A percentile compares a stretch with the other conserved stretches of the same genome.
Conservation (phyloP, 2,797 vertebrate species). For the Acipenser transmontanus region DNA sequence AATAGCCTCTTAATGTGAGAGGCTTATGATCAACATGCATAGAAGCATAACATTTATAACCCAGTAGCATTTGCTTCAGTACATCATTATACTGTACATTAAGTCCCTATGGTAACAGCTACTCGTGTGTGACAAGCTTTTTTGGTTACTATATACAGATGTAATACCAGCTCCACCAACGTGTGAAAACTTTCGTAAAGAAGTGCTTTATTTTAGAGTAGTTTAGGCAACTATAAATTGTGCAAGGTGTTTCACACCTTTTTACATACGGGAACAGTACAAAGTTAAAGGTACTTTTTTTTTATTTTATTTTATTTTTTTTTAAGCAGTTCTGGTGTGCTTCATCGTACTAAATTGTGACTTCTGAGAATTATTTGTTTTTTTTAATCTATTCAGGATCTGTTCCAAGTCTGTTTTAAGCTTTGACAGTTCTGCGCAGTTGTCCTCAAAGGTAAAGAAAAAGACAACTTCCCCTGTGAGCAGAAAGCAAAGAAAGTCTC, state of each 20-base stretch:
- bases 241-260: neutral
- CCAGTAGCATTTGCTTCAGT: slow-evolving; percentile 13
- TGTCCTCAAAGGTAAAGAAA: slow-evolving; percentile 45
- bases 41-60: slow-evolving; percentile 30
- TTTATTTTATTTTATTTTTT: neutral
- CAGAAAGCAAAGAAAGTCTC: slow-evolving; percentile 20
- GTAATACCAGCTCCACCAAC: slow-evolving; percentile 14
- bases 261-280: slow-evolving; percentile 13
- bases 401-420: slow-evolving; percentile 32
- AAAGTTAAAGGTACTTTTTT: slow-evolving; percentile 1
- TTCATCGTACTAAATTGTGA: neutral
- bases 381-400: slow-evolving; percentile 8
- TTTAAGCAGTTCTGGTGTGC: neutral
- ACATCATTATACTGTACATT: slow-evolving; percentile 13
- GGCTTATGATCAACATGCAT: slow-evolving; percentile 35
- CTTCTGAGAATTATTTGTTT: neutral
- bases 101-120: slow-evolving; percentile 42
- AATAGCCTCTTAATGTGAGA: slow-evolving; percentile 17
- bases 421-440: slow-evolving; percentile 36
- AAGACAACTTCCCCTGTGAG: slow-evolving; percentile 36
- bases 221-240: neutral
- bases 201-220: neutral
- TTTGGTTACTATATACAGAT: slow-evolving; percentile 6
- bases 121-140: neutral
- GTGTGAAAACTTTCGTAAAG: slow-evolving; percentile 2